Conservation (phyloP, 2,113 vertebrate genomes). For the Canis aureus region DNA sequence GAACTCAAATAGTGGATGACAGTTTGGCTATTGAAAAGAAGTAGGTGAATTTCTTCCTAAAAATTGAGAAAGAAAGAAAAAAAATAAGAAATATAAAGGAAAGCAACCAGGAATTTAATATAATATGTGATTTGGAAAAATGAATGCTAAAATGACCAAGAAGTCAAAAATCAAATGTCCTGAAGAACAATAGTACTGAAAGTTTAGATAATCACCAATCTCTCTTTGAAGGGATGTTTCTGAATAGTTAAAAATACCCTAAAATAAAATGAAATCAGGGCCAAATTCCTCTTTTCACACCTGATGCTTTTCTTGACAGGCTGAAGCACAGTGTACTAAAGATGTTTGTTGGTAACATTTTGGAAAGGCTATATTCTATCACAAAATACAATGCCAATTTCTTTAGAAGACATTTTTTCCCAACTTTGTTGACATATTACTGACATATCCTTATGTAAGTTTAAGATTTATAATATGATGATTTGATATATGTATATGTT, state of each 20-base stretch:
- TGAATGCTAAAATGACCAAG: background rate
- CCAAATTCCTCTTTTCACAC: background rate
- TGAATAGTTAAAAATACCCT: background rate
- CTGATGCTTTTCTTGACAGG: background rate
- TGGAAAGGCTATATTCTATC: background rate
- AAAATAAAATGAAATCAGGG: background rate
- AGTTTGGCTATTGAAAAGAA: background rate
- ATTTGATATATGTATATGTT: background rate
- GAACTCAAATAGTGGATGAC: background rate
- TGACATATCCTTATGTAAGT: background rate
- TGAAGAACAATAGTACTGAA: background rate
- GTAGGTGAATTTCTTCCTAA: background rate
- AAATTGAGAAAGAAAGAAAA: background rate
- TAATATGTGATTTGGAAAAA: background rate
- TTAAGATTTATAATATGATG: background rate
- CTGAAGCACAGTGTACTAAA: background rate
- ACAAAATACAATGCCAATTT: background rate
- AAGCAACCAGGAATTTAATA: background rate
- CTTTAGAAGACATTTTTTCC: background rate
- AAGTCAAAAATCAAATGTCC: background rate
- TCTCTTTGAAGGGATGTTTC: background rate
- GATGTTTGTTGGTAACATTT: background rate
- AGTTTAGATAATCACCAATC: background rate
- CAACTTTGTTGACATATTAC: background rate
- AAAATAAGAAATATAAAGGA: background rate